Evolutionary conservation across 2,888 invertebrate genomes (phyloP).

Genomic region (Eulithis testata): DNA sequence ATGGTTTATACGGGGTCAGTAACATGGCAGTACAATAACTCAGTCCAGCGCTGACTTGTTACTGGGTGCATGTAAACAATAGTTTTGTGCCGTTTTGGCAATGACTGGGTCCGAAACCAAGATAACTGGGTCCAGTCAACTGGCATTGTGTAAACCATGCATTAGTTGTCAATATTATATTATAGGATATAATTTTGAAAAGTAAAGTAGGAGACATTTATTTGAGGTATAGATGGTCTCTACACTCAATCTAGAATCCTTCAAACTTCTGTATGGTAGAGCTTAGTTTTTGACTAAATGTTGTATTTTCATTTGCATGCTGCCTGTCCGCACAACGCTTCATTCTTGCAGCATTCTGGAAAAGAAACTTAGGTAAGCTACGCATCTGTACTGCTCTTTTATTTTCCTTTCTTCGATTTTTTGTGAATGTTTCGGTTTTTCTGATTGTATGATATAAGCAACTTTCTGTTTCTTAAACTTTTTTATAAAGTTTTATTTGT

Average conservation of each 20-base stretch:
- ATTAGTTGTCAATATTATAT: too few relatives aligned
- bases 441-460: conserved; percentile 3
- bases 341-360: conserved; percentile 90
- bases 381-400: conserved; percentile 49
- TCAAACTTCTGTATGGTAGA: conserved; percentile 34
- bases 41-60: too few relatives aligned
- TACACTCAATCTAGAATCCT: conserved; percentile 12
- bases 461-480: background rate
- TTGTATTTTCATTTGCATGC: conserved; percentile 83
- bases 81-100: too few relatives aligned
- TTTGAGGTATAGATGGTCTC: too few relatives aligned
- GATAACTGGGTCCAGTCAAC: too few relatives aligned
- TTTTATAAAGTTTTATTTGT: background rate
- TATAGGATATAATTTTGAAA: too few relatives aligned
- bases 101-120: too few relatives aligned
- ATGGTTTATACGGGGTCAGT: too few relatives aligned
- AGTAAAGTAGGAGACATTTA: too few relatives aligned
- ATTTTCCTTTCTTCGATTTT: conserved; percentile 38
- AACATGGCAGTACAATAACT: too few relatives aligned
- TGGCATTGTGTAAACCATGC: too few relatives aligned
- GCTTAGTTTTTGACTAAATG: conserved; percentile 67
- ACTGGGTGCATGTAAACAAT: too few relatives aligned
- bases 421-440: conserved; percentile 43
- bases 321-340: conserved; percentile 85
- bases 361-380: conserved; percentile 92